Percentiles rank a stretch among this genome's conserved stretches.
These are phyloP conservation scores for Eulimnadia texana DNA, from an alignment of 1,140 invertebrate genomes.

Conservation along the genomic window DNA sequence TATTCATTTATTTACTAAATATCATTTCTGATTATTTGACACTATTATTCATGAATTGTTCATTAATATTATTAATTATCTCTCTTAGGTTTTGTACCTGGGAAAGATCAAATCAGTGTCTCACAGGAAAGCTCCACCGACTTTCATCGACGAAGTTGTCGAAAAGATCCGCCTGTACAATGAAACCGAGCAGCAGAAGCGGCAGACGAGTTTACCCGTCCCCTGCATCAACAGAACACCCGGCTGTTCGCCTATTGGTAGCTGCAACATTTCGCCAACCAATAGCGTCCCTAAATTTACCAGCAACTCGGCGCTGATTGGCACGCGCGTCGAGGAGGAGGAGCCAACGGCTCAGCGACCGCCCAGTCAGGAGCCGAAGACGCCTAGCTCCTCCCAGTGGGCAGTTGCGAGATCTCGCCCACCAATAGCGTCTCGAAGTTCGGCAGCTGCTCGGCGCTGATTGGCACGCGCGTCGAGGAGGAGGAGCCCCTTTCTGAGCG, in stretches of 20 bases:
- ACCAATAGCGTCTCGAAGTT: no score
- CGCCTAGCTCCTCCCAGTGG: no score
- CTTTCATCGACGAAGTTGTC: conserved; percentile 78
- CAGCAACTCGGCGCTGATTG: neutral
- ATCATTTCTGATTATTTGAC: no score
- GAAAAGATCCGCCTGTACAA: conserved; percentile 67
- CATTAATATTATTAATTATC: conserved; percentile 9
- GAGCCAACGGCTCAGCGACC: no score
- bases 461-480: conserved; percentile 17
- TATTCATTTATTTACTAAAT: no score
- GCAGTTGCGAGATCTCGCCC: no score
- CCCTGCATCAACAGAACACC: neutral
- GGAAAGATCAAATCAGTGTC: conserved; percentile 66
- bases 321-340: neutral
- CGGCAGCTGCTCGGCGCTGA: conserved; percentile 14
- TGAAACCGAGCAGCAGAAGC: conserved; percentile 38
- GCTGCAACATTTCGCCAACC: neutral
- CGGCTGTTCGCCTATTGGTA: neutral
- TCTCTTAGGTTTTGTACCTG: conserved; percentile 61
- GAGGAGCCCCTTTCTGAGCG: conserved; percentile 9
- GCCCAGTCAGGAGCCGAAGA: no score
- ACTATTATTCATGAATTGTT: no score
- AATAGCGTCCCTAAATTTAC: neutral
- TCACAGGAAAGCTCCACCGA: conserved; percentile 66
- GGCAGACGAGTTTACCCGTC: conserved; percentile 14